Base-by-base conservation (phyloP, 2,113 vertebrate genomes). In the Pseudopipra pipra region DNA sequence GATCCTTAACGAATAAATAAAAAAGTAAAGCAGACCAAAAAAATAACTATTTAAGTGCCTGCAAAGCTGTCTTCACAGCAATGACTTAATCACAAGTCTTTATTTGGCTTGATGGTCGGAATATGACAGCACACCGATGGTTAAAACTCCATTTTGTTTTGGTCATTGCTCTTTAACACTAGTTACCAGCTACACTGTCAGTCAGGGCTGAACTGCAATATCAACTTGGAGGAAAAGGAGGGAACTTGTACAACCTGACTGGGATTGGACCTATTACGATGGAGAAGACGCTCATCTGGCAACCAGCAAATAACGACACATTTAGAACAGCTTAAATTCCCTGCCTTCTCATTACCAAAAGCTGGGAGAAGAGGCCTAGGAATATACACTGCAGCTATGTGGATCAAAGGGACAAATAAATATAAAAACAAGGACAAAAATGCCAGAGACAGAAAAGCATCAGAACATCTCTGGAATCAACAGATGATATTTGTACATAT, bases 241-340 rank as follows among this genome's bases (percentile, higher is more conserved):
- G 6, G 31, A 93, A 89, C 12, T 41, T 51, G 31, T 41, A 59
- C 55, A 80, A 20, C 30, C 73, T 81, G 56, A 71, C 7, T 47
- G 18, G 25, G 54, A 72, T 6, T 2, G 2, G 30, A 55, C 59
- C 54, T 71, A 14, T 7, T 63, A 41, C 0, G 0, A 71, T 27
- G 19, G 59, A 65, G 33, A 73, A 81, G 28, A 55, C 68, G 30
- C 35, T 59, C 30, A 46, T n/a, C 24, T 75, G 47, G 37, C 52
- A 85, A 61, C 6, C 33, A 67, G 73, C 12, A 73, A 68, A 85
- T 7, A 81, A 44, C 14, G 33, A 68, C 18, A 67, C 20, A 11
- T 84, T 68, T 77, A 72, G 14, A 74, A 37, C 39, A 81, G 47
- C 15, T 47, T 87, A 51, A 77, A 85, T 73, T 72, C 52, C 71